phyloP scores from a whole-genome alignment of 2,797 vertebrate genomes.

The Leucoraja ocellata region DNA sequence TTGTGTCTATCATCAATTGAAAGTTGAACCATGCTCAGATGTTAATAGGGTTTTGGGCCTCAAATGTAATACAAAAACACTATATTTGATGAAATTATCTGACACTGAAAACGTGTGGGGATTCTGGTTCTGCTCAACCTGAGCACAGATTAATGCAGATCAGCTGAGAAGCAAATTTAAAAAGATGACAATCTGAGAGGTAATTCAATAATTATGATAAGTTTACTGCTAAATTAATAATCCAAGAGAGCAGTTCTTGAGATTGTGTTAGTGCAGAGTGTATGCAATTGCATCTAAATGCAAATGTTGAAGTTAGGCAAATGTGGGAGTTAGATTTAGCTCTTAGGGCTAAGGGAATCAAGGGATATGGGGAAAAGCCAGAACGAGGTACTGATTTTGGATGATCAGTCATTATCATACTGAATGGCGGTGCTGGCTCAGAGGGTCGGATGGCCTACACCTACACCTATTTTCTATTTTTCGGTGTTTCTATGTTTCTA shows the following conservation, averaged over 20 bases:
- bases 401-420: too few relatives aligned
- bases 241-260: not conserved
- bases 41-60: not conserved
- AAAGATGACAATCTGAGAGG: not conserved
- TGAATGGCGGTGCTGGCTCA: too few relatives aligned
- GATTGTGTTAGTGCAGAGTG: too few relatives aligned
- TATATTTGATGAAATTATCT: not conserved
- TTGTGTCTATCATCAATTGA: not conserved
- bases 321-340: too few relatives aligned
- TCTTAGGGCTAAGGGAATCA: too few relatives aligned
- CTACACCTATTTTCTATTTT: too few relatives aligned
- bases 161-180: not conserved
- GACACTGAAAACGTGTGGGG: not conserved
- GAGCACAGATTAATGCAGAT: not conserved
- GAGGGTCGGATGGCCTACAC: too few relatives aligned
- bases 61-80: not conserved
- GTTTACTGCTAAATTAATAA: not conserved
- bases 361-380: too few relatives aligned
- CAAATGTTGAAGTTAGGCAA: too few relatives aligned
- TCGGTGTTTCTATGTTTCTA: too few relatives aligned
- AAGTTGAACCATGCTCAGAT: not conserved
- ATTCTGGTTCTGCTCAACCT: not conserved
- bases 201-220: not conserved
- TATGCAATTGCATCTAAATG: too few relatives aligned
- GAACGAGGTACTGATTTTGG: too few relatives aligned